phyloP scores from a whole-genome alignment of 2,113 vertebrate species.

The Alaudala cheleensis region DNA sequence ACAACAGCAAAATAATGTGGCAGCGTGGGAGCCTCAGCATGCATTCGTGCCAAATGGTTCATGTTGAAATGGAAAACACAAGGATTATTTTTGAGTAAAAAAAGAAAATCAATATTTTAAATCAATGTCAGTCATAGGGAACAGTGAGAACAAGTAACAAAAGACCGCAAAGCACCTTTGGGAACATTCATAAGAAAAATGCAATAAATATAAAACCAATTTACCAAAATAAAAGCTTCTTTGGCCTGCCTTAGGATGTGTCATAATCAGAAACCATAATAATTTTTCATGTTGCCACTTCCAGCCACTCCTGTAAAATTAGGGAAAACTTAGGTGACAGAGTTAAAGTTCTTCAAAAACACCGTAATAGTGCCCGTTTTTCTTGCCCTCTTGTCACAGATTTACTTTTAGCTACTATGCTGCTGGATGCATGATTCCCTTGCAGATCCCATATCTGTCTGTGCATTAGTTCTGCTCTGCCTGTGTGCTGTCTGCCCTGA shows the following conservation, averaged over 20 bases:
- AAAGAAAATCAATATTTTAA: slow-evolving; percentile 52
- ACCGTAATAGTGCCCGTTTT: not conserved
- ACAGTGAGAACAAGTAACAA: slow-evolving; percentile 1
- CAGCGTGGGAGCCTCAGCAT: not conserved
- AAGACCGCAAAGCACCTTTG: not conserved
- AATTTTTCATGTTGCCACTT: not conserved
- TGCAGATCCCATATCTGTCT: not conserved
- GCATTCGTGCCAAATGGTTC: slow-evolving; percentile 16
- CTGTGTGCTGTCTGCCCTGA: fast-evolving
- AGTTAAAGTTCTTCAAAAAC: not conserved
- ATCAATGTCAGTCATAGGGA: slow-evolving; percentile 26
- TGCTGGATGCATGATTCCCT: not conserved
- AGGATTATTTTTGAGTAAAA: slow-evolving; percentile 40
- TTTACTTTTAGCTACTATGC: not conserved
- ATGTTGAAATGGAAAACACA: slow-evolving; percentile 40
- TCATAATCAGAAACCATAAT: not conserved
- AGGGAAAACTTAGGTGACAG: not conserved
- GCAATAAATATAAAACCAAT: not conserved
- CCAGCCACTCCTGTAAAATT: not conserved
- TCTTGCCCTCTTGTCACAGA: not conserved
- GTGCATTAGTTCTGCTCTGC: not conserved
- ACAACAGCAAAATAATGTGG: slow-evolving; percentile 45
- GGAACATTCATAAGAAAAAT: slow-evolving; percentile 6
- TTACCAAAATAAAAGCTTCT: not conserved
- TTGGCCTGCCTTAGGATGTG: not conserved